These are phyloP conservation scores for Bombus sylvicola DNA, from an alignment of 1,140 invertebrate species.

Conservation along the genomic window DNA sequence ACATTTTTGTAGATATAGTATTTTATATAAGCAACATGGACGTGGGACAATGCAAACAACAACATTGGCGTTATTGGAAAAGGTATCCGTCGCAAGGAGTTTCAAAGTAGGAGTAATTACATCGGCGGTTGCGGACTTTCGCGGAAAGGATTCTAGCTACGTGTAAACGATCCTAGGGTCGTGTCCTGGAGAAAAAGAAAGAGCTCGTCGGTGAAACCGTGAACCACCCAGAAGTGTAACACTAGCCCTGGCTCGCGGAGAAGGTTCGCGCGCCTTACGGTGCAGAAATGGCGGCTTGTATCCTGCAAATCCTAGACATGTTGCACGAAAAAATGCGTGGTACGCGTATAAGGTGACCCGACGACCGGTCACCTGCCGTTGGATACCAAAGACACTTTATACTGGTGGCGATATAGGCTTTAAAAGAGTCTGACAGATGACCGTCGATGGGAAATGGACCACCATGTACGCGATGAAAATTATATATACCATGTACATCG, in stretches of 20 bases:
- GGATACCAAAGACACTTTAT: slow-evolving; percentile 62
- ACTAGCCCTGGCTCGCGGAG: slow-evolving; percentile 50
- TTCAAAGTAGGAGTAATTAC: slow-evolving; percentile 19
- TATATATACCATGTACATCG: not conserved
- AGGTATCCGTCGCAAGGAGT: not conserved
- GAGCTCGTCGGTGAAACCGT: slow-evolving; percentile 32
- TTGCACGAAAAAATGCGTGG: slow-evolving; percentile 45
- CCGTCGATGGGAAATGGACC: slow-evolving; percentile 73
- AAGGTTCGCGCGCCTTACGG: slow-evolving; percentile 24
- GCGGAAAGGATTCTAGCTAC: not conserved
- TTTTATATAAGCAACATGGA: too few relatives aligned
- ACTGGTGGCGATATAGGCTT: slow-evolving; percentile 49
- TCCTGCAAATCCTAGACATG: slow-evolving; percentile 56
- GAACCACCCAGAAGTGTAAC: slow-evolving; percentile 71
- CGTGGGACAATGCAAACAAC: too few relatives aligned
- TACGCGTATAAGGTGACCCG: slow-evolving; percentile 70
- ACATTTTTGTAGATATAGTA: too few relatives aligned
- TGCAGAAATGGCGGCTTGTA: slow-evolving; percentile 28
- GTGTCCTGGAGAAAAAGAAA: slow-evolving; percentile 17
- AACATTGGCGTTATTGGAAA: not conserved
- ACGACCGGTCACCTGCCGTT: slow-evolving; percentile 59
- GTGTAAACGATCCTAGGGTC: slow-evolving; percentile 4
- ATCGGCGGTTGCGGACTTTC: not conserved
- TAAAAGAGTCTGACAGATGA: slow-evolving; percentile 68
- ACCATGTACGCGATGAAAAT: slow-evolving; percentile 53